These are phyloP conservation scores for Mus musculus DNA, from an alignment of 2,113 vertebrate genomes.

Conservation along the genomic window GRCm39 chr8:49203501-49204000, in stretches of 20 bases:
- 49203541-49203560: neutral
- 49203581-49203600: neutral
- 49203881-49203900: too few species aligned
- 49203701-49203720: neutral
- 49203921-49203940: neutral
- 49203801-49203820: neutral
- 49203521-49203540: rapidly evolving
- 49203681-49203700: neutral
- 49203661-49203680: neutral
- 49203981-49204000: neutral
- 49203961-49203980: slow-evolving; percentile 34
- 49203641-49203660: neutral
- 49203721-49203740: neutral
- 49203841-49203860: neutral
- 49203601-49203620: neutral
- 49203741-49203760: neutral
- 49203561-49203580: neutral
- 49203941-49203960: neutral
- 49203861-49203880: too few species aligned
- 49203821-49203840: neutral
- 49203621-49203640: neutral
- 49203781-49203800: neutral
- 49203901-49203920: too few species aligned
- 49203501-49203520: neutral
- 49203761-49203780: neutral